These are phyloP conservation scores for Lymantria dispar DNA, from an alignment of 2,888 invertebrate genomes.

Conservation along the genomic window DNA sequence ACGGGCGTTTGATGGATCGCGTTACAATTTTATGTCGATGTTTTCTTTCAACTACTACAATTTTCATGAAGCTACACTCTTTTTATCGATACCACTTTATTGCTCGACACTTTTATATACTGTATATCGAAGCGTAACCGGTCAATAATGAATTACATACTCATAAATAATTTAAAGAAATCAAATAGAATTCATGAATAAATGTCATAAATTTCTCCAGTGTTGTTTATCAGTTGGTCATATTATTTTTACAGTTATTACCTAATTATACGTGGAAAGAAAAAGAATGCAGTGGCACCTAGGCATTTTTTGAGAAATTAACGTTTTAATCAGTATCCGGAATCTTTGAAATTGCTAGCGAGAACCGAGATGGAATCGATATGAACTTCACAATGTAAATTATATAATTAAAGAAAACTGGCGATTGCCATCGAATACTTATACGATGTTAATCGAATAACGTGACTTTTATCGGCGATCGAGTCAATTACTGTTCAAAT, in stretches of 20 bases:
- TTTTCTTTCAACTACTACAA: slow-evolving; percentile 46
- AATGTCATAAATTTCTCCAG: slow-evolving; percentile 64
- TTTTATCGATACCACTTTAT: no score
- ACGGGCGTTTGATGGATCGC: slow-evolving; percentile 77
- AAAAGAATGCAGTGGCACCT: no score
- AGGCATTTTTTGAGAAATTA: slow-evolving; percentile 62
- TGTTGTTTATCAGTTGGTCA: slow-evolving; percentile 63
- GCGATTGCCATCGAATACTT: slow-evolving; percentile 62
- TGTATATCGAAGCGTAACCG: slow-evolving; percentile 24
- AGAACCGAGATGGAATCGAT: slow-evolving; percentile 63
- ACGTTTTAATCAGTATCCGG: slow-evolving; percentile 61
- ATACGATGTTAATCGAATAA: slow-evolving; percentile 63
- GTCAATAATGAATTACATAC: slow-evolving; percentile 54
- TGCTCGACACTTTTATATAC: slow-evolving; percentile 14
- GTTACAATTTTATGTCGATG: slow-evolving; percentile 59
- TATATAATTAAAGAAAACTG: slow-evolving; percentile 76
- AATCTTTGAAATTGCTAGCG: slow-evolving; percentile 72
- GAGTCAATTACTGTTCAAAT: slow-evolving; percentile 50
- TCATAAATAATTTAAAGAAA: slow-evolving; percentile 61
- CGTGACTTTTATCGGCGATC: slow-evolving; percentile 52
- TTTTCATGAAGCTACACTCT: slow-evolving; percentile 46
- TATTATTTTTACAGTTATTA: slow-evolving; percentile 62
- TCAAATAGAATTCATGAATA: slow-evolving; percentile 76
- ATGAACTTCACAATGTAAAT: slow-evolving; percentile 67
- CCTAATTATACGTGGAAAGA: slow-evolving; percentile 53